Evolutionary conservation across 2,888 invertebrate species (phyloP), one percentile per base, ranked within the genome.

Genomic region (Sycophila texana): DNA sequence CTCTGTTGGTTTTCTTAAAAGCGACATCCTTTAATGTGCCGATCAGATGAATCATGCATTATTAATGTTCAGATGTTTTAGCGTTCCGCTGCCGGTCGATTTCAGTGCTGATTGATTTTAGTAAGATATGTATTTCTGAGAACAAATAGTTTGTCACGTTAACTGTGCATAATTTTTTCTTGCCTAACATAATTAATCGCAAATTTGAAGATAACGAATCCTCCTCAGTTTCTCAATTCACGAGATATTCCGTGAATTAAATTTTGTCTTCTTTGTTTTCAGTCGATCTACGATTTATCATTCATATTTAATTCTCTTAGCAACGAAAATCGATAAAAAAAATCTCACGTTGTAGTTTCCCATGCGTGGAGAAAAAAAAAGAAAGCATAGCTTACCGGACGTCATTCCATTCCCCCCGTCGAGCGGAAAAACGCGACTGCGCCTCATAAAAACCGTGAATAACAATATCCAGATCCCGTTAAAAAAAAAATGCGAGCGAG

Each of bases 31-130:
- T 70, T n/a, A 30, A 58, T 58, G 58, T 47, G 55, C 49, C 60
- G 71, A 70, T 47, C 20, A 61, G 61, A 74, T 65, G 73, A 63
- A 18, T 74, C 73, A 74, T 74, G 73, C 63, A 74, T 74, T 74
- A 74, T 74, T 74, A 53, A 74, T 74, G 20, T 5, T 26, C 5
- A 10, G 0, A 60, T n/a, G 58, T 4, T 13, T 30, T 12, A 13
- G 20, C 16, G 3, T 51, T 51, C 10, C 1, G 13, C 7, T 22
- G 14, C 39, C 14, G 57, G 55, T 74, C 30, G 53, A 74, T 65
- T 55, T 74, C 39, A 74, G 73, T n/a, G 73, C 20, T 68, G 60
- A 75, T 60, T 68, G 60, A 68, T 66, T 26, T 75, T 75, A 61
- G 53, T 14, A 51, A 63, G 39, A 47, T 39, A 63, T 20, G 30